Evolutionary conservation across 2,113 vertebrate genomes (phyloP), one percentile per base, ranked within the genome.

Genomic region (Dicentrarchus labrax): DNA sequence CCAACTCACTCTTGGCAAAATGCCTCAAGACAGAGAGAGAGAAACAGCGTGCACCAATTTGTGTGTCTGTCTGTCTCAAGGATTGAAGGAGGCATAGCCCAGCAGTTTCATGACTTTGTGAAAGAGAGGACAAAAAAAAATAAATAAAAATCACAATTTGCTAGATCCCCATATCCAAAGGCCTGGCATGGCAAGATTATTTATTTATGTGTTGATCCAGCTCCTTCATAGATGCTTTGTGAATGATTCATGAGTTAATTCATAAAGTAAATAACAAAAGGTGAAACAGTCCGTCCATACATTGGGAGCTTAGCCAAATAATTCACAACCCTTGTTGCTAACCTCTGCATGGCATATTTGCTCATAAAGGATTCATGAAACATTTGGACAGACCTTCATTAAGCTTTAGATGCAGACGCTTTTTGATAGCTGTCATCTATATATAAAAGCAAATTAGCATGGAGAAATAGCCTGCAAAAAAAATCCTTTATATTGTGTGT

Each of bases 161-260:
- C 61, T n/a, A 48, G 47, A 86, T 68, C 41, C 73, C 24, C 24
- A 59, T 19, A 76, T 60, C 83, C 78, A 69, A 45, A 73, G 80
- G 86, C 73, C 36, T n/a, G 38, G 62, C 71, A 69, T 30, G 43
- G 41, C 10, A 53, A 66, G 48, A 88, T 91, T 16, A 92, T 85
- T 87, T 93, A 93, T 92, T 87, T 74, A 85, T 89, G 56, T 88
- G 78, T 77, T 71, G 41, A 19, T 76, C 54, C 48, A 69, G 59
- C 78, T 82, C 24, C 81, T 81, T 89, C 76, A 85, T 74, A 74
- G 73, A 92, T 75, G 71, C 84, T 73, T 45, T 75, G 60, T 94
- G 82, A 94, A 92, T 91, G 64, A 90, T 90, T 89, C 66, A 92
- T 91, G 88, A 93, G 84, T 90, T 88, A 81, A 90, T 90, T 92